These are phyloP conservation scores for Myxocyprinus asiaticus DNA, from an alignment of 2,113 vertebrate genomes.

Conservation along the genomic window DNA sequence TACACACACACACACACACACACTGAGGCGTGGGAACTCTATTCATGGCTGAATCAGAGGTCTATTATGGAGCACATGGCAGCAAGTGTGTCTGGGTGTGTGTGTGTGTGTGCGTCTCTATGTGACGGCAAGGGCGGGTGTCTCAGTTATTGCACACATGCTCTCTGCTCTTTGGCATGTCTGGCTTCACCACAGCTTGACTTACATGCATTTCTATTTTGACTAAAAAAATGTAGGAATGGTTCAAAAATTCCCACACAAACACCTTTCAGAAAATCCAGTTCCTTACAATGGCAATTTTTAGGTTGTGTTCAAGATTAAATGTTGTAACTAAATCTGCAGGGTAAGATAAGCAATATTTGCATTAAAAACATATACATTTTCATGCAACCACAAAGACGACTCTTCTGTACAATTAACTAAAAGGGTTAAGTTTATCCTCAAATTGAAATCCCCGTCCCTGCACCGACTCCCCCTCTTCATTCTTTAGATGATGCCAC, in stretches of 20 bases:
- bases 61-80: slow-evolving; percentile 75
- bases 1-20: slow-evolving; percentile 69
- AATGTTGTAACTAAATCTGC: not conserved
- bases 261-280: not conserved
- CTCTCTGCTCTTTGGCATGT: slow-evolving; percentile 6
- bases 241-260: not conserved
- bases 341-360: not conserved
- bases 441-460: not conserved
- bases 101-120: slow-evolving; percentile 50
- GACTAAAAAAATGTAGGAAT: not conserved
- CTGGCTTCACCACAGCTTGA: slow-evolving; percentile 14
- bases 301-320: not conserved
- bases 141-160: slow-evolving; percentile 34
- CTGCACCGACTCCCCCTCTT: not conserved
- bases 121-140: slow-evolving; percentile 52
- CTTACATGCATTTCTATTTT: not conserved
- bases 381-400: too few relatives aligned
- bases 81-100: slow-evolving; percentile 71
- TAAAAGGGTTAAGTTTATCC: slow-evolving; percentile 11
- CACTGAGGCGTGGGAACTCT: slow-evolving; percentile 79
- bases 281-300: not conserved
- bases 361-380: not conserved
- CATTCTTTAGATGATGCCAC: slow-evolving; percentile 32
- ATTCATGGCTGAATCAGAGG: slow-evolving; percentile 72
- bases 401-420: not conserved